phyloP scores from a whole-genome alignment of 2,888 invertebrate species.

The Sericinus montela region DNA sequence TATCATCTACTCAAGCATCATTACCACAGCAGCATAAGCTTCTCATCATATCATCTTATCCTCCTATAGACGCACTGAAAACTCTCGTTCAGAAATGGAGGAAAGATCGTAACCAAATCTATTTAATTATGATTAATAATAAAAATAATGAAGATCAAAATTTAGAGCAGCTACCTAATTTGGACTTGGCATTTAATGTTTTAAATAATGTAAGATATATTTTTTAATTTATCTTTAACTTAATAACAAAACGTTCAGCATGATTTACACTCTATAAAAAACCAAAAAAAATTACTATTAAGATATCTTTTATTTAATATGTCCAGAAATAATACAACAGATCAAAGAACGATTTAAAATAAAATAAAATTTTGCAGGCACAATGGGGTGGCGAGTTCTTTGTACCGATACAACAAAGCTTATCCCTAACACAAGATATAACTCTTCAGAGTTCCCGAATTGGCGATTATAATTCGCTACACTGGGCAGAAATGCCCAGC shows the following conservation, averaged over 20 bases:
- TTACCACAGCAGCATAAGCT: constrained; percentile 33
- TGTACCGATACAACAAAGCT: constrained; percentile 26
- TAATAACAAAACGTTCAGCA: no score
- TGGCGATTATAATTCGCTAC: constrained; percentile 40
- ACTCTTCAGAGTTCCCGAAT: constrained; percentile 28
- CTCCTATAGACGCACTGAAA: constrained; percentile 34
- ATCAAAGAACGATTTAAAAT: not conserved
- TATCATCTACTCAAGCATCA: constrained; percentile 27
- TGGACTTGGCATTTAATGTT: constrained; percentile 37
- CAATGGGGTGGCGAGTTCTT: constrained; percentile 39
- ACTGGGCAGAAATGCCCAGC: constrained; percentile 39
- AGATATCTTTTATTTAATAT: no score
- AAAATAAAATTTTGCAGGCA: constrained; percentile 27
- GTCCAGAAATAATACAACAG: no score
- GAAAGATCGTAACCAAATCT: constrained; percentile 32
- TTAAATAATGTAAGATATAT: constrained; percentile 34
- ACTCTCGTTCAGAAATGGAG: constrained; percentile 37
- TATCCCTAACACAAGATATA: constrained; percentile 17
- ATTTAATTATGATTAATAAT: constrained; percentile 38
- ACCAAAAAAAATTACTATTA: no score
- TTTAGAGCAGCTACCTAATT: constrained; percentile 36
- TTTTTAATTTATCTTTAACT: no score
- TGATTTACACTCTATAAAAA: no score
- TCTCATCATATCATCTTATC: constrained; percentile 34
- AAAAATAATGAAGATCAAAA: constrained; percentile 30